Evolutionary conservation across 2,113 vertebrate genomes (phyloP), one percentile per base, ranked within the genome.

Genomic region (Pandion haliaetus): DNA sequence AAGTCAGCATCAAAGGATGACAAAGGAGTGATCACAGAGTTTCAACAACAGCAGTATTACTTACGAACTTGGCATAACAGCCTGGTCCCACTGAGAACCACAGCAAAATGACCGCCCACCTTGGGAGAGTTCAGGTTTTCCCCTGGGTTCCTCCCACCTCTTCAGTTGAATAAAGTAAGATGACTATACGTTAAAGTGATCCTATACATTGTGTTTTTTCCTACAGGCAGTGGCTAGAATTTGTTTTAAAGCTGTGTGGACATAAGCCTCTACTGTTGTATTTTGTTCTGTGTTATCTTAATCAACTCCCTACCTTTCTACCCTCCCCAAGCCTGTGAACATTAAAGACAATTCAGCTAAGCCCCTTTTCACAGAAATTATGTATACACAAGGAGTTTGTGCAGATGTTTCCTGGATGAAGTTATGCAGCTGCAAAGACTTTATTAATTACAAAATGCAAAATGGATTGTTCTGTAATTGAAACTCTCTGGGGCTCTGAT

Each of bases 401-500:
- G 96, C 98, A 98, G 98, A 98, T 98, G 97, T 98, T 98, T 98
- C 97, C 86, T 91, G 82, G 81, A 93, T 90, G 62, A 96, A 97
- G 95, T 95, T 97, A 97, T 69, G 95, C 97, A 98, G 97, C 97
- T 98, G 98, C 96, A 98, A 98, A 96, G 93, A 96, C 90, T 97
- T 98, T 98, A 98, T 97, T 98, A 98, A 98, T 98, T 98, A 98
- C 88, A 97, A 97, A 97, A 97, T 94, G 87, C 93, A 98, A 96
- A 97, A 97, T 95, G 94, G 86, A 96, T 97, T 98, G 93, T 97
- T 98, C 74, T 95, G 70, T 97, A 98, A 98, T 97, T 98, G 86
- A 94, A 98, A 97, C 89, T 97, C 95, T 97, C 97, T 96, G 84
- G 76, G 76, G 70, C 65, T 76, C 77, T 58, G 80, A 94, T 95